phyloP scores from a whole-genome alignment of 2,888 invertebrate species.

The Ferrisia virgata region DNA sequence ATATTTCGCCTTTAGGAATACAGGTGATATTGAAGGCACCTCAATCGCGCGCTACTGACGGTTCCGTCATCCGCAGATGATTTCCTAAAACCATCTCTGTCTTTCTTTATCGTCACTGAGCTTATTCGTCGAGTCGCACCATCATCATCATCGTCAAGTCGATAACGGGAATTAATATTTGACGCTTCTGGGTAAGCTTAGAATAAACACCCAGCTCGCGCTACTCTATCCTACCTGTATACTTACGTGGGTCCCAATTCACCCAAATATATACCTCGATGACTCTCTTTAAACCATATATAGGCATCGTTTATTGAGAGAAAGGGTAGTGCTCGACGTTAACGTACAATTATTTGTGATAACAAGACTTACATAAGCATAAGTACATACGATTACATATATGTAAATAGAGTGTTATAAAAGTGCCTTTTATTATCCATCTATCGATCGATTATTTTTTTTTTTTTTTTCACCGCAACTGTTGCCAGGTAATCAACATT shows the following conservation, averaged over 20 bases:
- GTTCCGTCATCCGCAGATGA: slow-evolving; percentile 36
- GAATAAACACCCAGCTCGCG: slow-evolving; percentile 1
- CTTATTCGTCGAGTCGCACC: no score
- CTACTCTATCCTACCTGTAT: not conserved
- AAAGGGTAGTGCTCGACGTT: not conserved
- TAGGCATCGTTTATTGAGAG: not conserved
- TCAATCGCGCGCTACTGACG: slow-evolving; percentile 12
- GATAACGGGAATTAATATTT: slow-evolving; percentile 28
- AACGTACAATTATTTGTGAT: not conserved
- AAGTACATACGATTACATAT: no score
- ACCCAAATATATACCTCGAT: not conserved
- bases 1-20: slow-evolving; percentile 39
- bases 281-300: not conserved
- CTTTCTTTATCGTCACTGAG: no score
- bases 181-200: slow-evolving; percentile 35
- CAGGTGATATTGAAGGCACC: slow-evolving; percentile 40
- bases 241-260: no score
- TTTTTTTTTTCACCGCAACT: not conserved
- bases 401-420: not conserved
- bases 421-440: not conserved
- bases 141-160: not conserved
- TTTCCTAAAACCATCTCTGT: slow-evolving; percentile 9
- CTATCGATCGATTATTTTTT: not conserved
- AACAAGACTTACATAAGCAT: not conserved
- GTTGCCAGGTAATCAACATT: not conserved